Conservation (phyloP, 1,140 invertebrate species). For the Caenorhabditis inopinata region DNA sequence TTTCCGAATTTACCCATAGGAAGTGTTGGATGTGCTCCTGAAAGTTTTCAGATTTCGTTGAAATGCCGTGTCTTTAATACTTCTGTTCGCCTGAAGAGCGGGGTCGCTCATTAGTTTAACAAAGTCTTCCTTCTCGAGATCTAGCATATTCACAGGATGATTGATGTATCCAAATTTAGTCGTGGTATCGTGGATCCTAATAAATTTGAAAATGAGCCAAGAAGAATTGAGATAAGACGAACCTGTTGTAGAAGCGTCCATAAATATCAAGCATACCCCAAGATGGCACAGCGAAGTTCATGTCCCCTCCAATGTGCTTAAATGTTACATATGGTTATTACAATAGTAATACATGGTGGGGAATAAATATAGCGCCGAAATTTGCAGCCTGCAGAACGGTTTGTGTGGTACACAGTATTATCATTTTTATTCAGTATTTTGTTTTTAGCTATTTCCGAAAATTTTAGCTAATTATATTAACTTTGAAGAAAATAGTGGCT, state of each 20-base stretch:
- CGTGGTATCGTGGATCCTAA: slow-evolving; percentile 23
- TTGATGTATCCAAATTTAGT: slow-evolving; percentile 47
- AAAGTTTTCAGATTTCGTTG: background rate
- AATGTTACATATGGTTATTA: no score
- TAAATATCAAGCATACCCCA: slow-evolving; percentile 43
- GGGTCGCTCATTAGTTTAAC: slow-evolving; percentile 46
- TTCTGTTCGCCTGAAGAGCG: slow-evolving; percentile 40
- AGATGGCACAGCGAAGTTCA: slow-evolving; percentile 38
- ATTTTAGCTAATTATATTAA: no score
- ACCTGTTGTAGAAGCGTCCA: slow-evolving; percentile 37
- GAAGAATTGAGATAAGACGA: no score
- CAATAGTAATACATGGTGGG: no score
- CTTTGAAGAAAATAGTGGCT: no score
- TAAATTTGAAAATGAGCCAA: no score
- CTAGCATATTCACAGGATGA: slow-evolving; percentile 51
- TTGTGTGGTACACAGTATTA: no score
- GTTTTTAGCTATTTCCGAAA: no score
- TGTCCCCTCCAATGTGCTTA: slow-evolving; percentile 45
- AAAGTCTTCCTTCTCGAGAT: slow-evolving; percentile 48
- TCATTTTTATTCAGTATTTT: no score
- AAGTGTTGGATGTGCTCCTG: slow-evolving; percentile 41
- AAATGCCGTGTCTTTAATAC: background rate
- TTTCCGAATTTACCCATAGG: slow-evolving; percentile 47
- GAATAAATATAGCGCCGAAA: no score
- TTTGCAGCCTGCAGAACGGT: no score